These are phyloP conservation scores for Ophthalmolycus amberensis DNA, from an alignment of 2,113 vertebrate species.

Conservation along the genomic window DNA sequence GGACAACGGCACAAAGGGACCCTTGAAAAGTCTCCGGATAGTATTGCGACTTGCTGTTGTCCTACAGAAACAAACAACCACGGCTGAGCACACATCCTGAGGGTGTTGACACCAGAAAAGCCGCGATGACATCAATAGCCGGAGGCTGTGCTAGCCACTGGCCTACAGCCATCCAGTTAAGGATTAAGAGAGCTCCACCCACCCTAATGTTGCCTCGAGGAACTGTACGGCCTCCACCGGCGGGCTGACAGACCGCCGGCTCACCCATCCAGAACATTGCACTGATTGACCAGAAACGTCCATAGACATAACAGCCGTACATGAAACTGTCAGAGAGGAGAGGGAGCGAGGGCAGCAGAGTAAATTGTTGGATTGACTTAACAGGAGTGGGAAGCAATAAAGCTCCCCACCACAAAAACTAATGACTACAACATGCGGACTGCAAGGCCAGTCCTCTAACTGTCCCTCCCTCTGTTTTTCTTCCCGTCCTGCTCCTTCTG, in stretches of 20 bases:
- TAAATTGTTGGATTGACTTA: constrained; percentile 76
- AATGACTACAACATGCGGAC: constrained; percentile 73
- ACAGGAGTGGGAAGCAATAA: constrained; percentile 75
- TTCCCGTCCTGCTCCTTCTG: constrained; percentile 4
- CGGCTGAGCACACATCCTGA: constrained; percentile 51
- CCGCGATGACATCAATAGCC: constrained; percentile 69
- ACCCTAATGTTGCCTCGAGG: constrained; percentile 49
- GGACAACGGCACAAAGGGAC: constrained; percentile 21
- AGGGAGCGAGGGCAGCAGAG: constrained; percentile 58
- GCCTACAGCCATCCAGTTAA: constrained; percentile 55
- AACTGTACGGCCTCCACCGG: constrained; percentile 24
- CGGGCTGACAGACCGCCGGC: constrained; percentile 62
- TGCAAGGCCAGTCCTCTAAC: constrained; percentile 11
- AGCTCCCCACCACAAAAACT: constrained; percentile 66
- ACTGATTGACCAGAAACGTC: constrained; percentile 68
- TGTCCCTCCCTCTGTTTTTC: constrained; percentile 1
- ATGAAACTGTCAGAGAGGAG: constrained; percentile 53
- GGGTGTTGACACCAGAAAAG: constrained; percentile 69
- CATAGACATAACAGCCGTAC: constrained; percentile 52
- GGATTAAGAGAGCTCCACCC: constrained; percentile 52
- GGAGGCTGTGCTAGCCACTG: constrained; percentile 59
- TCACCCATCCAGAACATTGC: constrained; percentile 69
- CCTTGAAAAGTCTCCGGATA: constrained; percentile 20
- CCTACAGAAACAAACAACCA: constrained; percentile 51
- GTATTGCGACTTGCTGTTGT: constrained; percentile 27